These are phyloP conservation scores for Furnarius figulus DNA, from an alignment of 2,113 vertebrate genomes.

Conservation along the genomic window DNA sequence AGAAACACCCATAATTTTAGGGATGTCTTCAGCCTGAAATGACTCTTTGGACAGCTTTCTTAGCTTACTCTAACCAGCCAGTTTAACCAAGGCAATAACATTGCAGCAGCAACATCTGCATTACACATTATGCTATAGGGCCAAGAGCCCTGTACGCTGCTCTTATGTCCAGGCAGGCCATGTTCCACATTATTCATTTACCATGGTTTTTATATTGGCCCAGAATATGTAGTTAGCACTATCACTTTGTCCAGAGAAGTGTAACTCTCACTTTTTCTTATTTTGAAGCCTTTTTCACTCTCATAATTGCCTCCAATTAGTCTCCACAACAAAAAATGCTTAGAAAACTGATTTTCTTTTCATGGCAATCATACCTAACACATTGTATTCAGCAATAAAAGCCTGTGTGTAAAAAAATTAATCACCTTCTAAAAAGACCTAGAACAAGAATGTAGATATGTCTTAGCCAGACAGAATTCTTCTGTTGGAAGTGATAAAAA, in stretches of 20 bases:
- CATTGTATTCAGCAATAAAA: background rate
- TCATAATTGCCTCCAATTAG: background rate
- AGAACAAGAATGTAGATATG: background rate
- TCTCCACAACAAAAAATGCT: background rate
- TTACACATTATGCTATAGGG: background rate
- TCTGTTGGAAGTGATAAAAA: background rate
- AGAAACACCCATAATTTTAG: background rate
- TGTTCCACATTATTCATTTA: accelerated
- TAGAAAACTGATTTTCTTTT: background rate
- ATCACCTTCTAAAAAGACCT: background rate
- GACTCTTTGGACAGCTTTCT: background rate
- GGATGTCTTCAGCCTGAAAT: background rate
- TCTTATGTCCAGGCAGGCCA: background rate
- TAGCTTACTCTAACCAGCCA: background rate
- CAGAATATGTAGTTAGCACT: background rate
- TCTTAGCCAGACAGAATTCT: background rate
- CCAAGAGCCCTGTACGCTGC: background rate
- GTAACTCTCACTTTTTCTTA: background rate
- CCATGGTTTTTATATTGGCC: background rate
- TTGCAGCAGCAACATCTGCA: background rate
- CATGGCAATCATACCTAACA: background rate
- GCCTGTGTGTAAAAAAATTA: background rate
- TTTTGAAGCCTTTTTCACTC: background rate
- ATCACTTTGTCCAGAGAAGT: background rate
- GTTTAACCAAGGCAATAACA: background rate